Evolutionary conservation across 2,888 invertebrate genomes (phyloP), one percentile per base, ranked within the genome.

Genomic region (Acheta domesticus): DNA sequence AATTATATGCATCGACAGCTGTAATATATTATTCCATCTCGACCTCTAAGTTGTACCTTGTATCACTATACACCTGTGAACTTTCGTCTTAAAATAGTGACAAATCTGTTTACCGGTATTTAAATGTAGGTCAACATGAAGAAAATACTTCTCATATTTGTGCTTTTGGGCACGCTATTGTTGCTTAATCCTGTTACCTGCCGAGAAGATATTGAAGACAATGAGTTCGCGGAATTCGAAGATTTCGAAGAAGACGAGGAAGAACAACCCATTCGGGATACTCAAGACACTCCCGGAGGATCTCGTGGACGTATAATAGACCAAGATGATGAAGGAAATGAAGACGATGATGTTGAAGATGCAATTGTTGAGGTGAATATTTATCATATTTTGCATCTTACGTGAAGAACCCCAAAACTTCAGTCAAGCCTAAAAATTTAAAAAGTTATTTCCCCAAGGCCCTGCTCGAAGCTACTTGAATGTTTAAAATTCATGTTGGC

Each of bases 171-270:
- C 36, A 36, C 62, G 8, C 14, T 62, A 62, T 62, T 62, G n/a
- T 62, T 62, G n/a, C n/a, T 62, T 62, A 62, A 19, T 19, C n/a
- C 62, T 14, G 62, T 62, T 36, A 36, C 36, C 36, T 36, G 36
- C 36, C 86, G 86, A 2, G 88, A 89, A 80, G 88, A 88, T 80
- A 85, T 88, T 81, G 92, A 93, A 83, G 96, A 96, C 86, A 96
- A 96, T 89, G 97, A 97, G 84, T 98, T 98, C 89, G 97, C 97
- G 0, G 97, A 97, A 87, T 97, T 97, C 87, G 96, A 96, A 87
- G 94, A 96, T 86, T 93, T 95, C 86, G 93, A 93, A 84, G 92
- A 92, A 76, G 94, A 94, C 48, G 91, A 90, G 81, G 89, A 89
- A n/a, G 81, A 82, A 75, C 77, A 75, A 36, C 20, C 77, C 16